Base-by-base conservation (phyloP, 1,140 invertebrate species). In the Cherax quadricarinatus region DNA sequence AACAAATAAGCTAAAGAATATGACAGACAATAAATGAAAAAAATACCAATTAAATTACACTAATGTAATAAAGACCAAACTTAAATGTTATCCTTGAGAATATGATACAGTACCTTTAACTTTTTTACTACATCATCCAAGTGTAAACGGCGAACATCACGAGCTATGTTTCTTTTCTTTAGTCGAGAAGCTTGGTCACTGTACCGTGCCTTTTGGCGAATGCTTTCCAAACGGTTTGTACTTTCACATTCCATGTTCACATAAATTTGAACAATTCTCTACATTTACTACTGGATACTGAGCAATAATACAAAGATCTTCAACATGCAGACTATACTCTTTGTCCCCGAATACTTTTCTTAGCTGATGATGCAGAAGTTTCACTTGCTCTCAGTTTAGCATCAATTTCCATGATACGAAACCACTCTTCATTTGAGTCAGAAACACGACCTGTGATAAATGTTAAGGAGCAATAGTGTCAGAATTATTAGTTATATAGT, bases 131-230 rank as follows among this genome's bases (percentile, higher is more conserved):
- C 57, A n/a, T 80, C 53, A 30, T 88, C 86, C 57, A 88, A 79
- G 24, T 79, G 51, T 75, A 79, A 57, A n/a, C 86, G 86, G 53
- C 75, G 86, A 18, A 62, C 75, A 88, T 88, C 73, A 14, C 75
- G 73, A 48, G 75, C 75, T 73, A 88, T 60, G 57, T n/a, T 88
- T 48, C 86, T 66, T 24, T 80, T 88, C 75, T 88, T 88, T 80
- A 80, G 14, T 24, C 86, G 51, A 18, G 62, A 57, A 10, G 86
- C 86, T 21, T 88, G 75, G 75, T 79, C 75, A 60, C 51, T 80
- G 57, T 88, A 53, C 51, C 86, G 18, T 21, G 75, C 51, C 24
- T 53, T 78, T 18, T 75, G 51, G 16, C 86, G 86, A 24, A 88
- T 88, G 49, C n/a, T 62, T 41, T 51, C 14, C 30, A 88, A 30